phyloP scores from a whole-genome alignment of 2,888 invertebrate species.

The Saturnia pavonia region DNA sequence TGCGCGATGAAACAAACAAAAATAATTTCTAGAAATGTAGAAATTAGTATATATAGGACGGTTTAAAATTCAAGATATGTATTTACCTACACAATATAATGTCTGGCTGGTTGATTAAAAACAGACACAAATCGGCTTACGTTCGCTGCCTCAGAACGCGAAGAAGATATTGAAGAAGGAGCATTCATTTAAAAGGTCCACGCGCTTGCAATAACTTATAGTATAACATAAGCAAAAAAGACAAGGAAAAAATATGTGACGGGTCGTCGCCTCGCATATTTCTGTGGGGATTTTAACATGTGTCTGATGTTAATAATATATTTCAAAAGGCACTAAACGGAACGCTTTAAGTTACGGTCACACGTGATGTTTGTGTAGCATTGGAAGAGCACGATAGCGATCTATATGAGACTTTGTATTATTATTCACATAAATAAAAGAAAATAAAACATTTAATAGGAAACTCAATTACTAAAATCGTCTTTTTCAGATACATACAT shows the following conservation, averaged over 20 bases:
- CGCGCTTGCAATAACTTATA: slow-evolving; percentile 35
- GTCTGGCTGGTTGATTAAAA: not conserved
- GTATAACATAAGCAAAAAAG: slow-evolving; percentile 33
- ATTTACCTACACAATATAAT: not conserved
- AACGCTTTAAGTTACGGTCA: slow-evolving; percentile 26
- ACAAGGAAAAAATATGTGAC: slow-evolving; percentile 49
- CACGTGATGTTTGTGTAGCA: slow-evolving; percentile 14
- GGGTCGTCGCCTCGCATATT: slow-evolving; percentile 57
- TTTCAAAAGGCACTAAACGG: slow-evolving; percentile 51
- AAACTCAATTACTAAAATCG: too few species aligned
- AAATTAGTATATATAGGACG: too few species aligned
- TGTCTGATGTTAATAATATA: slow-evolving; percentile 60
- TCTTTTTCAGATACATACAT: too few species aligned
- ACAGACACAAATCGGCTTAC: not conserved
- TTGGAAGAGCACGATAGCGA: not conserved
- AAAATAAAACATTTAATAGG: too few species aligned
- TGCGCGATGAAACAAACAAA: too few species aligned
- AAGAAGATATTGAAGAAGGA: not conserved
- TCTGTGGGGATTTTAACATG: slow-evolving; percentile 58
- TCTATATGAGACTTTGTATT: too few species aligned
- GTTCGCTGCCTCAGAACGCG: not conserved
- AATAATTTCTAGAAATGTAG: too few species aligned
- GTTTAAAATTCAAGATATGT: not conserved
- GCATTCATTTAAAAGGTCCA: slow-evolving; percentile 19
- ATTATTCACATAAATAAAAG: too few species aligned